Evolutionary conservation across 2,888 invertebrate species (phyloP), one percentile per base, ranked within the genome.

Genomic region (Hipparchia sbordonii): DNA sequence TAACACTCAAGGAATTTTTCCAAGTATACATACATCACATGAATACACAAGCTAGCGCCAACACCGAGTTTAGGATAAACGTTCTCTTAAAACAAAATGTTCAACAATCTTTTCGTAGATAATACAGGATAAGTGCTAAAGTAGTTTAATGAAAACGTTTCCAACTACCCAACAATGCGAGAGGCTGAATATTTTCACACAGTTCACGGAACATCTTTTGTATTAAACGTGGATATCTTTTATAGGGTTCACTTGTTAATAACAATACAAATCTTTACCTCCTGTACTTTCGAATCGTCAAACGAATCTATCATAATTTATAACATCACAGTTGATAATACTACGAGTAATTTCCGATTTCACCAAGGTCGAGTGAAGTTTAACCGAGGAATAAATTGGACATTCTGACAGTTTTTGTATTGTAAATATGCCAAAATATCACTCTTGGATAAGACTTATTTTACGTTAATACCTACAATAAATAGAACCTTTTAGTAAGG

Each of bases 401-500:
- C 23, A 23, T 23, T 23, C 23, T 23, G 23, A 23, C 23, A 23
- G 23, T 23, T 23, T 23, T 23, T 23, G 23, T 23, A 23, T 23
- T 23, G 23, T 23, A 23, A 23, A 23, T 23, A 23, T 23, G 23
- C 23, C 23, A 23, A 23, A 23, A 23, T 23, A 23, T 23, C 23
- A 23, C 23, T 0, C 23, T 23, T 23, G 23, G 23, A 23, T 23
- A 23, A 23, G 23, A 23, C 23, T 23, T 23, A 23, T 23, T 23
- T 23, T 23, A 23, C 23, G 23, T 23, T 23, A 56, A 56, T 54
- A 54, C 54, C n/a, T n/a, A n/a, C 54, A 68, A 48, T 67, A 59
- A 68, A 56, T 56, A 56, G n/a, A 56, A 13, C 56, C 13, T 13
- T 56, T 56, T 56, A 56, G 56, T 56, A 56, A 56, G 13, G 56